These are phyloP conservation scores for Sarotherodon lohbergeri DNA, from an alignment of 2,113 vertebrate species.

Conservation along the genomic window DNA sequence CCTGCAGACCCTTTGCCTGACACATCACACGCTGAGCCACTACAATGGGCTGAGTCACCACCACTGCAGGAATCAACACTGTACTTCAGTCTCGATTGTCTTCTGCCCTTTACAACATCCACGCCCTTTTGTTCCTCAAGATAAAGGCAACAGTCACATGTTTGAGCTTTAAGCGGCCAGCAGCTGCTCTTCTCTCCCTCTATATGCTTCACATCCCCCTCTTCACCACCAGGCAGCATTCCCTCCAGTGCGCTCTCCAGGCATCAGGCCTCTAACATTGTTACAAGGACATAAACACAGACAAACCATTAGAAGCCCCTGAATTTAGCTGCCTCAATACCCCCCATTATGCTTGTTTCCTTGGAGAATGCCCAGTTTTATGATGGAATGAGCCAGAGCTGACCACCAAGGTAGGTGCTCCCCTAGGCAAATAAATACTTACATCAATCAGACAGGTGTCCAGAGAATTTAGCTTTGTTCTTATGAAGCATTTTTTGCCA, in stretches of 20 bases:
- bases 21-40: slow-evolving; percentile 60
- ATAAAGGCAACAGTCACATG: slow-evolving; percentile 78
- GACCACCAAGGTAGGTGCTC: slow-evolving; percentile 35
- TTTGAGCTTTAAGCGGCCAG: slow-evolving; percentile 60
- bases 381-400: slow-evolving; percentile 28
- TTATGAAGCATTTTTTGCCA: neutral
- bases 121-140: slow-evolving; percentile 65
- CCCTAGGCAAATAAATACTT: slow-evolving; percentile 22
- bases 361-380: slow-evolving; percentile 33
- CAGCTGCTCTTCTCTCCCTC: slow-evolving; percentile 68
- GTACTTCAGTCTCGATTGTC: slow-evolving; percentile 66
- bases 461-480: slow-evolving; percentile 9
- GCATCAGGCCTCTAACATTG: slow-evolving; percentile 75
- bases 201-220: slow-evolving; percentile 41
- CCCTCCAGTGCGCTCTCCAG: slow-evolving; percentile 43
- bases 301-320: slow-evolving; percentile 79
- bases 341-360: slow-evolving; percentile 71
- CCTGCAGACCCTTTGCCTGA: slow-evolving; percentile 42
- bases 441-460: slow-evolving; percentile 45
- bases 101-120: slow-evolving; percentile 67
- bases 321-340: slow-evolving; percentile 80
- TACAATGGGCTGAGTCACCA: slow-evolving; percentile 63
- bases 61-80: slow-evolving; percentile 64
- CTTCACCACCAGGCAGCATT: slow-evolving; percentile 28
- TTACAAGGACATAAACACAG: slow-evolving; percentile 84